Conservation (phyloP, 2,888 invertebrate species). For the Dryococelus australis region DNA sequence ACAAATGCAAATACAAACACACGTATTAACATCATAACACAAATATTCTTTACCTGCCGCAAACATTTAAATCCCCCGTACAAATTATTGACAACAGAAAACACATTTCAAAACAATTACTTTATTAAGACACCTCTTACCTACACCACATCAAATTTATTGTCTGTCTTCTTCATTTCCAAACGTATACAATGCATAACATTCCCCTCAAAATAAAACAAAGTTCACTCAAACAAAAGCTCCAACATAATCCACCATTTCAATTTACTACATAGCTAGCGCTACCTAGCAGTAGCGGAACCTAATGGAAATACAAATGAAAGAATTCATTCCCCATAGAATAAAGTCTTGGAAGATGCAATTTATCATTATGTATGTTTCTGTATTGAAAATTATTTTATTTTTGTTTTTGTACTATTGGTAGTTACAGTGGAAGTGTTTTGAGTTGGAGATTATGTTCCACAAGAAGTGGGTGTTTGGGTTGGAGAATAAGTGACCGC, state of each 20-base stretch:
- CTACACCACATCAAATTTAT: not conserved
- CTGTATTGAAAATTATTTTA: too few species aligned
- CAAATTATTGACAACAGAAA: too few species aligned
- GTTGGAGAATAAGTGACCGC: too few species aligned
- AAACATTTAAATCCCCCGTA: not conserved
- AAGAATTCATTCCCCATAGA: not conserved
- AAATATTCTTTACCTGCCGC: not conserved
- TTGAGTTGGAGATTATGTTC: too few species aligned
- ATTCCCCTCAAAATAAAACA: not conserved
- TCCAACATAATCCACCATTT: slow-evolving; percentile 1
- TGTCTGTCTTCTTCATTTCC: not conserved
- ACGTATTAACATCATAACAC: not conserved
- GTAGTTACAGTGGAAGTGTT: too few species aligned
- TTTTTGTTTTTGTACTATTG: too few species aligned
- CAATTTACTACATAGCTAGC: slow-evolving; percentile 6
- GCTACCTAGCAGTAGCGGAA: not conserved
- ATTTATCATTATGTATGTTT: too few species aligned
- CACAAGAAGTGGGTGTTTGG: too few species aligned
- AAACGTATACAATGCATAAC: not conserved
- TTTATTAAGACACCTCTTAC: not conserved
- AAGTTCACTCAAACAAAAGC: not conserved
- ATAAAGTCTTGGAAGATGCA: too few species aligned
- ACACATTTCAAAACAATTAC: too few species aligned
- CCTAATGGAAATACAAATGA: not conserved
- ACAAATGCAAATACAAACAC: not conserved